These are phyloP conservation scores for Embidobia sp. DNA, from an alignment of 2,888 invertebrate genomes.

Conservation along the genomic window DNA sequence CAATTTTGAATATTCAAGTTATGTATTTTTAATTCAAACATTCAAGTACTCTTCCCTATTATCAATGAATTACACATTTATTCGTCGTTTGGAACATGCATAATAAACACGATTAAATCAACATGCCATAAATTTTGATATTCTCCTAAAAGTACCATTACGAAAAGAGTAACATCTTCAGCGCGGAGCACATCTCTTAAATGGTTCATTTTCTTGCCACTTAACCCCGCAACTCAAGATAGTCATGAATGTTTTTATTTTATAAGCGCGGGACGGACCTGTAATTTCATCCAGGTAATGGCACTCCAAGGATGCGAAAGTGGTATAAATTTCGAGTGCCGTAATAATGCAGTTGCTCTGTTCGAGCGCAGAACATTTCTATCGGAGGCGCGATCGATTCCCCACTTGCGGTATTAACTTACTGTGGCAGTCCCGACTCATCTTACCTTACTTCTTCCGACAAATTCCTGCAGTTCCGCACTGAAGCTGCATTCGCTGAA, in stretches of 20 bases:
- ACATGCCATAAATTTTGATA: too few relatives aligned
- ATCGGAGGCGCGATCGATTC: slow-evolving; percentile 55
- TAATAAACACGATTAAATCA: too few relatives aligned
- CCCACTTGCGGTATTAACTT: slow-evolving; percentile 60
- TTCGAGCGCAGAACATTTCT: slow-evolving; percentile 51
- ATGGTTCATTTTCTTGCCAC: slow-evolving; percentile 3
- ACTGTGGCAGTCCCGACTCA: slow-evolving; percentile 58
- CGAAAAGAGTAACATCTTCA: too few relatives aligned
- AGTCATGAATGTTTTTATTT: slow-evolving; percentile 31
- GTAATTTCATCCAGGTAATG: slow-evolving; percentile 48
- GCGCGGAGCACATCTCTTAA: too few relatives aligned
- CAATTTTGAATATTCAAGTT: too few relatives aligned
- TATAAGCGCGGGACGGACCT: slow-evolving; percentile 14
- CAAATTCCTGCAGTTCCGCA: slow-evolving; percentile 44
- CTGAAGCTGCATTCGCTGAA: slow-evolving; percentile 30
- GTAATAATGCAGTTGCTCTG: slow-evolving; percentile 51
- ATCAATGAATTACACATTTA: too few relatives aligned
- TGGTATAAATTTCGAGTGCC: slow-evolving; percentile 41
- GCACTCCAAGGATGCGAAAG: slow-evolving; percentile 36
- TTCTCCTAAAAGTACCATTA: too few relatives aligned
- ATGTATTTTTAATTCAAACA: too few relatives aligned
- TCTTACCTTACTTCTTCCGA: slow-evolving; percentile 51
- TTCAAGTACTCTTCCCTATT: too few relatives aligned
- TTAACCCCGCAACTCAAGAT: slow-evolving; percentile 10
- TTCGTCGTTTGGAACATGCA: too few relatives aligned